Conservation (phyloP, 2,888 invertebrate genomes). For the Tachina fera region DNA sequence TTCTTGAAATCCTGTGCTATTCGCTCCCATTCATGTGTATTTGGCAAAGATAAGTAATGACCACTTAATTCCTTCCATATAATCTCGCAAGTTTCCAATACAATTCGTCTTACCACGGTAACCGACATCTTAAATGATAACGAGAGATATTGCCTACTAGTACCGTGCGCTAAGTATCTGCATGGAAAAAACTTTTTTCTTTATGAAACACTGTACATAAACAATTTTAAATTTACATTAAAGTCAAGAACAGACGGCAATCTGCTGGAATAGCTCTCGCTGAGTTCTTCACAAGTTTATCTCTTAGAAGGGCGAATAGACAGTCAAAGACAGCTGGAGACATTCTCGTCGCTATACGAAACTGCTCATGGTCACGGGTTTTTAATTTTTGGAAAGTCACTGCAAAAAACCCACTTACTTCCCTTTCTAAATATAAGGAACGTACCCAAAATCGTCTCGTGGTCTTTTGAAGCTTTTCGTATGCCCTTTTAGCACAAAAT, state of each 20-base stretch:
- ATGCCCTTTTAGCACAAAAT: background rate
- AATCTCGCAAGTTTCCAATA: constrained; percentile 30
- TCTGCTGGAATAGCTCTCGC: too few relatives aligned
- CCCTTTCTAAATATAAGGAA: background rate
- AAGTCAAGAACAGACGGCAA: too few relatives aligned
- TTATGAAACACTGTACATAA: background rate
- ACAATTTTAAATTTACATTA: background rate
- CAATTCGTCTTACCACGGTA: constrained; percentile 13
- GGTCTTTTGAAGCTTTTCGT: background rate
- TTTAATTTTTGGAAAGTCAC: background rate
- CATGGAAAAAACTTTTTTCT: background rate
- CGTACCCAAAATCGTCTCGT: background rate
- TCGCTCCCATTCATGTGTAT: background rate
- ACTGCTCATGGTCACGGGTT: too few relatives aligned
- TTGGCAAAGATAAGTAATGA: constrained; percentile 32
- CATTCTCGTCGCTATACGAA: background rate
- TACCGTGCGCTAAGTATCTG: constrained; percentile 52
- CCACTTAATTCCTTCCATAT: constrained; percentile 14
- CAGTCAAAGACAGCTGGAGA: constrained; percentile 4
- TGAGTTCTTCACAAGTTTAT: background rate
- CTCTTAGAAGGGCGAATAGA: background rate
- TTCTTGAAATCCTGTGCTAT: constrained; percentile 45
- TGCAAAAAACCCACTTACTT: constrained; percentile 1
- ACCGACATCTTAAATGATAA: too few relatives aligned
- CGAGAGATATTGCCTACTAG: constrained; percentile 10